These are phyloP conservation scores for Subacronicta megacephala DNA, from an alignment of 2,888 invertebrate genomes.

Conservation along the genomic window DNA sequence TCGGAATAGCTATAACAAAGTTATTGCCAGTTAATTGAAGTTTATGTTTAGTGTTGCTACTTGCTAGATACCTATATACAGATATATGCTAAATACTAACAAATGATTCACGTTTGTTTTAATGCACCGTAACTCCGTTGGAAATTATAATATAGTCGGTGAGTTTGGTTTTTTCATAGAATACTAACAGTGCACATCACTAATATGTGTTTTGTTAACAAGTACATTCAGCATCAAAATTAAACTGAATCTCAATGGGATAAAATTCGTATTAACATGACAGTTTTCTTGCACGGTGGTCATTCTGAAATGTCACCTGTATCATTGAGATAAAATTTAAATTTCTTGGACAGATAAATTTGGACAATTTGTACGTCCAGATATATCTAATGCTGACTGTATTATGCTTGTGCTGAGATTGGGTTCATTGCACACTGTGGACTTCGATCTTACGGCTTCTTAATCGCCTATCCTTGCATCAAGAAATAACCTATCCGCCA, in stretches of 20 bases:
- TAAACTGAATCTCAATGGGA: no score
- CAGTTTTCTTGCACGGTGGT: no score
- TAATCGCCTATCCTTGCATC: slow-evolving; percentile 10
- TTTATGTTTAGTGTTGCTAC: slow-evolving; percentile 13
- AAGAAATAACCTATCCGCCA: no score
- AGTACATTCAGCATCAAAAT: no score
- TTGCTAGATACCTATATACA: slow-evolving; percentile 23
- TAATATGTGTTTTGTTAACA: slow-evolving; percentile 37
- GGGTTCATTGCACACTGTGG: slow-evolving; percentile 11
- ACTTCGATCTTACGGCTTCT: slow-evolving; percentile 5
- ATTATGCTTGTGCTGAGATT: slow-evolving; percentile 33
- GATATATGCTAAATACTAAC: slow-evolving; percentile 50
- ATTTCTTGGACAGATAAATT: no score
- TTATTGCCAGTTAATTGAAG: slow-evolving; percentile 23
- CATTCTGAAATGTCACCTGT: no score
- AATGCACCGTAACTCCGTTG: slow-evolving; percentile 70
- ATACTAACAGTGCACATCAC: slow-evolving; percentile 47
- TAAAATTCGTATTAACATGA: no score
- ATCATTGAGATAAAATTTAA: no score
- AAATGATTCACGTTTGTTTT: slow-evolving; percentile 69
- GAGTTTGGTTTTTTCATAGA: slow-evolving; percentile 68
- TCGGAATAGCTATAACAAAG: background rate
- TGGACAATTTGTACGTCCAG: no score
- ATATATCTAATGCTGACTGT: no score
- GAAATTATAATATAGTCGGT: slow-evolving; percentile 82